Evolutionary conservation across 2,797 vertebrate species (phyloP).

Genomic region (Platalea minor): DNA sequence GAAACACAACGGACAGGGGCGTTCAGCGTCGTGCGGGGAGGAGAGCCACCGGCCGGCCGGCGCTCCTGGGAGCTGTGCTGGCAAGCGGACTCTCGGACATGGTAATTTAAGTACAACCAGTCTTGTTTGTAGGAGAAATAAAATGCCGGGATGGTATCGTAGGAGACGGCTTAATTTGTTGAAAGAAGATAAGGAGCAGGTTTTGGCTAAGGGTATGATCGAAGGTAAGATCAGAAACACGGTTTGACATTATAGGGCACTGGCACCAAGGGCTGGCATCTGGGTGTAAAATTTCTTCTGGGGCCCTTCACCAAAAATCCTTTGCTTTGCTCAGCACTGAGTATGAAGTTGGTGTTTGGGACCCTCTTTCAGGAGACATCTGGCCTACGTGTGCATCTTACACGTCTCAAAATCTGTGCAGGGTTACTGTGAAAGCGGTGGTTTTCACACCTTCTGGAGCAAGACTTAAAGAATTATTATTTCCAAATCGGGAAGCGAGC

Average conservation of each 20-base stretch:
- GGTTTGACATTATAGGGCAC: background rate
- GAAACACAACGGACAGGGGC: fast-evolving
- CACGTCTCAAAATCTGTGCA: background rate
- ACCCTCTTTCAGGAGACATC: background rate
- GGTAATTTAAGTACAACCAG: background rate
- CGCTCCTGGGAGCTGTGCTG: background rate
- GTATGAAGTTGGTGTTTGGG: background rate
- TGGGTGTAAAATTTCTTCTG: background rate
- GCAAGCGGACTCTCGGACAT: fast-evolving
- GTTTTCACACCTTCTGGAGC: background rate
- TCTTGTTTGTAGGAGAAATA: background rate
- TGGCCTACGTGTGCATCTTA: background rate
- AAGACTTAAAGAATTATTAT: background rate
- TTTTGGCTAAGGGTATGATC: background rate
- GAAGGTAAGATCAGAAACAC: background rate
- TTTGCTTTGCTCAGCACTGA: background rate
- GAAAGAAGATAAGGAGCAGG: background rate
- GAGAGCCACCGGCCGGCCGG: fast-evolving
- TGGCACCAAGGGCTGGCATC: background rate
- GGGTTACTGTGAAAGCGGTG: background rate
- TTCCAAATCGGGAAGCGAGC: constrained; percentile 27
- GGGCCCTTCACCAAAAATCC: background rate
- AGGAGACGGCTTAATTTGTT: background rate
- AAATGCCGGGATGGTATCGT: fast-evolving
- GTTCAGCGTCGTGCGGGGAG: fast-evolving